A percentile compares a stretch with the other conserved stretches of the same genome.
Conservation (phyloP, 1,140 invertebrate genomes). For the Oppia nitens region DNA sequence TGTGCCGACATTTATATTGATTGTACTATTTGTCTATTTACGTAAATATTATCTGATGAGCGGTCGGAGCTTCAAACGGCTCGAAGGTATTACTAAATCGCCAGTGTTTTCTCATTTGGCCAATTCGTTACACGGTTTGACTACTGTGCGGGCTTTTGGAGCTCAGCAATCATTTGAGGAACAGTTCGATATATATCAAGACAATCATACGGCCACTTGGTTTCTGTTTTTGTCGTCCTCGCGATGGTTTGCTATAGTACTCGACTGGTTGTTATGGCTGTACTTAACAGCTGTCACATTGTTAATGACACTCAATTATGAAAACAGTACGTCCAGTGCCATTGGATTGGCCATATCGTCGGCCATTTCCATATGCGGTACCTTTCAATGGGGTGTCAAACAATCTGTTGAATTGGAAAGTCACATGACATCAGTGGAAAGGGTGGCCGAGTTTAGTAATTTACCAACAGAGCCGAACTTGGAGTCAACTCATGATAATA, state of each 20-base stretch:
- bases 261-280: slow-evolving; percentile 52
- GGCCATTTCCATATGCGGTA: slow-evolving; percentile 49
- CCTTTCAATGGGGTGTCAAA: slow-evolving; percentile 66
- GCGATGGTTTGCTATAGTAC: slow-evolving; percentile 46
- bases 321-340: slow-evolving; percentile 35
- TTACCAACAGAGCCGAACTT: slow-evolving; percentile 24
- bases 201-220: slow-evolving; percentile 51
- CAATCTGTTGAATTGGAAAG: slow-evolving; percentile 63
- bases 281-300: slow-evolving; percentile 39
- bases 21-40: slow-evolving; percentile 50
- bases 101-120: slow-evolving; percentile 37
- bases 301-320: not conserved
- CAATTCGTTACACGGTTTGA: slow-evolving; percentile 32
- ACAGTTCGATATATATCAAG: slow-evolving; percentile 35
- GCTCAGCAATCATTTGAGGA: slow-evolving; percentile 43
- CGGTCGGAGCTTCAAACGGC: slow-evolving; percentile 56
- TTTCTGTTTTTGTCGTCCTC: slow-evolving; percentile 55
- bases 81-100: slow-evolving; percentile 31
- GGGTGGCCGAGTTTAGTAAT: slow-evolving; percentile 42
- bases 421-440: slow-evolving; percentile 54
- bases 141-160: slow-evolving; percentile 33
- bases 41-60: slow-evolving; percentile 58
- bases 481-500: slow-evolving; percentile 8
- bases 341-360: slow-evolving; percentile 64
- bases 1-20: slow-evolving; percentile 43